Conservation (phyloP, 2,797 vertebrate genomes). For the Leptoclinus maculatus region DNA sequence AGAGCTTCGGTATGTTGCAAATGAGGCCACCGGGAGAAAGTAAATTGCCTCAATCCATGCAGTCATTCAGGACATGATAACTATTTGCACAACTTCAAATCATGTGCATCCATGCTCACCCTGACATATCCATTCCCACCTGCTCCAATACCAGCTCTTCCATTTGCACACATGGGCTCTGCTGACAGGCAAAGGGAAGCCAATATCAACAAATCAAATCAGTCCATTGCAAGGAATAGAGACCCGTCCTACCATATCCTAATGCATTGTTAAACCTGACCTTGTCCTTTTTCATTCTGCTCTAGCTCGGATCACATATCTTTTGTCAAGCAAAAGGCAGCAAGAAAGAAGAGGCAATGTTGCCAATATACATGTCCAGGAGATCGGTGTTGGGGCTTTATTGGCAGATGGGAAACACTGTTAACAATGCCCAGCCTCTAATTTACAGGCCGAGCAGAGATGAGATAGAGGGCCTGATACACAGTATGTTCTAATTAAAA, state of each 20-base stretch:
- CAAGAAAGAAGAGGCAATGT: constrained; percentile 25
- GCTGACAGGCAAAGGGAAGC: constrained; percentile 34
- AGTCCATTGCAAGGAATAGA: constrained; percentile 38
- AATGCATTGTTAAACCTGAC: constrained; percentile 55
- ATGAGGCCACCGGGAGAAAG: neutral
- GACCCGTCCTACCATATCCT: constrained; percentile 50
- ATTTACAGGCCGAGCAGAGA: constrained; percentile 39
- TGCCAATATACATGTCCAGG: constrained; percentile 35
- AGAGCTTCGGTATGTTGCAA: constrained; percentile 1
- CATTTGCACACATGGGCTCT: constrained; percentile 22
- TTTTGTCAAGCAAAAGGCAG: constrained; percentile 33
- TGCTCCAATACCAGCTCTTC: constrained; percentile 23
- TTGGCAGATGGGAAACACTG: constrained; percentile 52
- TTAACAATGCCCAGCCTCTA: constrained; percentile 39
- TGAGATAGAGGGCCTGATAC: constrained; percentile 17
- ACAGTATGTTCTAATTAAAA: constrained; percentile 11
- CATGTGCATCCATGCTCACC: constrained; percentile 6
- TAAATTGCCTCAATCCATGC: neutral
- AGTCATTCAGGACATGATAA: constrained; percentile 22
- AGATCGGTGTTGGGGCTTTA: constrained; percentile 38
- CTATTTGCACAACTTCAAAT: constrained; percentile 19
- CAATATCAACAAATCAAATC: constrained; percentile 69
- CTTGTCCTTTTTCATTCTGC: constrained; percentile 45
- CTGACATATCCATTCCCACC: constrained; percentile 28
- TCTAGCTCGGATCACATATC: constrained; percentile 47